phyloP scores from a whole-genome alignment of 2,797 vertebrate genomes.

The Nannoperca australis region DNA sequence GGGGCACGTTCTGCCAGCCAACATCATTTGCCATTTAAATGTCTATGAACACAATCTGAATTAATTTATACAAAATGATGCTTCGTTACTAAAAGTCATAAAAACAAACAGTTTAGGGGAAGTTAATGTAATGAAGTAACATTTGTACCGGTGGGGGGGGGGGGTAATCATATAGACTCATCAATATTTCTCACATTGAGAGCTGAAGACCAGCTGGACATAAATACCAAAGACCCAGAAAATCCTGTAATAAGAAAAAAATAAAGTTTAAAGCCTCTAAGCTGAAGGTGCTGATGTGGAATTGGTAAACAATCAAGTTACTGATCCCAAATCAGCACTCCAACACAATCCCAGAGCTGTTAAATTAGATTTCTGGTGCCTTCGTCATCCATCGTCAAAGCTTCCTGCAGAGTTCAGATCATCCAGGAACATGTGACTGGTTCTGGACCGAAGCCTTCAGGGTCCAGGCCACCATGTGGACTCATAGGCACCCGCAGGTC shows the following conservation, averaged over 20 bases:
- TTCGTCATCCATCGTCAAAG: background rate
- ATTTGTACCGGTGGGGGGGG: background rate
- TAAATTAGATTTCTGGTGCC: background rate
- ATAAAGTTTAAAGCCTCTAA: background rate
- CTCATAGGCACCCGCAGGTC: conserved; percentile 94
- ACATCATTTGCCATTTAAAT: conserved; percentile 39
- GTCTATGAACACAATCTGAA: background rate
- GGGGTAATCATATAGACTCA: background rate
- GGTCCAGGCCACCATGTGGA: background rate
- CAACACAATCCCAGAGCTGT: background rate
- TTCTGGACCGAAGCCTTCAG: background rate
- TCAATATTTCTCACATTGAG: background rate
- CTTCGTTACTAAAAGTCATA: background rate
- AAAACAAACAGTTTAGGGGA: background rate
- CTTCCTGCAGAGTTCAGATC: conserved; percentile 1
- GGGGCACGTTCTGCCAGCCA: background rate
- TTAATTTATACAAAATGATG: background rate
- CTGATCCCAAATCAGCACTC: background rate
- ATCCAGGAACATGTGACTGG: background rate
- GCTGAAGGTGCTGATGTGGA: too few species aligned
- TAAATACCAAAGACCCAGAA: background rate
- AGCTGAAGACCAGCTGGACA: background rate
- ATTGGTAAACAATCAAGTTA: background rate
- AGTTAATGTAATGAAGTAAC: background rate
- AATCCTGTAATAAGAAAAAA: background rate